Evolutionary conservation across 2,888 invertebrate species (phyloP).

Genomic region (Taenaris catops): DNA sequence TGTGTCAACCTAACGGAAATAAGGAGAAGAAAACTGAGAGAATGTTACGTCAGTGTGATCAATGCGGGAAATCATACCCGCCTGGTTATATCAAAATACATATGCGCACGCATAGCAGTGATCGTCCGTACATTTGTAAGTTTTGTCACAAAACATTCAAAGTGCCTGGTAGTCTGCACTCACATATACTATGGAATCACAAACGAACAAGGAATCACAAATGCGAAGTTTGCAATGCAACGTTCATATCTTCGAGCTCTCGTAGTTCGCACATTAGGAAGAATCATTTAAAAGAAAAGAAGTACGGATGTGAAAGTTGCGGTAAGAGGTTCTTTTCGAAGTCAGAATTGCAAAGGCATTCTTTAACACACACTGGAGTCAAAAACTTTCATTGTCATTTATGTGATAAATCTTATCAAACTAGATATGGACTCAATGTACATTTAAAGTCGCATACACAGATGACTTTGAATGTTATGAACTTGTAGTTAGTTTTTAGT

Average conservation of each 20-base stretch:
- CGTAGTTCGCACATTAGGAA: slow-evolving; percentile 66
- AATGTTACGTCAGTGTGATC: slow-evolving; percentile 60
- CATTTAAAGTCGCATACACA: slow-evolving; percentile 64
- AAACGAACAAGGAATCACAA: slow-evolving; percentile 66
- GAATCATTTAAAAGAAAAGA: slow-evolving; percentile 69
- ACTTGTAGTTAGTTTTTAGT: slow-evolving; percentile 30
- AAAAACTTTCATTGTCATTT: slow-evolving; percentile 71
- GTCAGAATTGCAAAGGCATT: slow-evolving; percentile 65
- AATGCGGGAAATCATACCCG: slow-evolving; percentile 73
- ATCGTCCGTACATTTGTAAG: slow-evolving; percentile 61
- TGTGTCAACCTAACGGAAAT: slow-evolving; percentile 48
- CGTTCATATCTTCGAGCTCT: slow-evolving; percentile 68
- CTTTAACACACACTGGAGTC: slow-evolving; percentile 65
- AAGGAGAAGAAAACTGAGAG: slow-evolving; percentile 48
- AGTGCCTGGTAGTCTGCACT: slow-evolving; percentile 64
- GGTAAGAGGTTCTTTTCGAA: slow-evolving; percentile 68
- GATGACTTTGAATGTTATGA: slow-evolving; percentile 37
- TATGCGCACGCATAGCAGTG: slow-evolving; percentile 62
- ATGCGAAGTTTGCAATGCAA: slow-evolving; percentile 68
- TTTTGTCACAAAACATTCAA: slow-evolving; percentile 72
- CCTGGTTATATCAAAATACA: slow-evolving; percentile 68
- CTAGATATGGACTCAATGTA: slow-evolving; percentile 67
- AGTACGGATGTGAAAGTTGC: slow-evolving; percentile 66
- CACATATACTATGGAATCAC: slow-evolving; percentile 69
- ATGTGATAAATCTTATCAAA: slow-evolving; percentile 72